These are phyloP conservation scores for Ladona fulva DNA, from an alignment of 1,140 invertebrate genomes.

Conservation along the genomic window DNA sequence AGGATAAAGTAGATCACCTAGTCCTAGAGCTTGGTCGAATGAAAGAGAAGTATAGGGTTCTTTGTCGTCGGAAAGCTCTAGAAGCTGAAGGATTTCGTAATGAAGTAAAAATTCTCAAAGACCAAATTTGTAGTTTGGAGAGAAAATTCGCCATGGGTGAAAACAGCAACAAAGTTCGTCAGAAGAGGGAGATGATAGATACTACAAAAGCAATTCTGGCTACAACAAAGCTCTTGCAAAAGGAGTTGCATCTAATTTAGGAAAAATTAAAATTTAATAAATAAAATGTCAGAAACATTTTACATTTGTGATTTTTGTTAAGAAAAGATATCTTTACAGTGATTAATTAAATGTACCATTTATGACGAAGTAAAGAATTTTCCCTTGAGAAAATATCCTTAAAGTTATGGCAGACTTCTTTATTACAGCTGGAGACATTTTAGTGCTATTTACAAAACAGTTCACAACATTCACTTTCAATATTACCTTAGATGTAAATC, in stretches of 20 bases:
- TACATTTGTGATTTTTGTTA: no score
- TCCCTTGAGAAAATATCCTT: no score
- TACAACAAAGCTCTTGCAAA: not conserved
- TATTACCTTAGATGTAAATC: no score
- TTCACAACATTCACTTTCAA: not conserved
- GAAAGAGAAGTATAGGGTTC: not conserved
- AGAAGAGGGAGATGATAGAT: not conserved
- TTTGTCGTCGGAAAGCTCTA: not conserved
- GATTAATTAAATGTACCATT: no score
- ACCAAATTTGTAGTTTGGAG: not conserved
- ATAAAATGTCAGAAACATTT: no score
- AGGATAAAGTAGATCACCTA: no score
- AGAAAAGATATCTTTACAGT: no score
- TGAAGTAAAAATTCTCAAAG: not conserved
- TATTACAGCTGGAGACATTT: not conserved
- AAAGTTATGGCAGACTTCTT: not conserved
- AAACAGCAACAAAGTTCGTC: not conserved
- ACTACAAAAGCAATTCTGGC: not conserved
- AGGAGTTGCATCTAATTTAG: not conserved
- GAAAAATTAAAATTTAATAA: no score
- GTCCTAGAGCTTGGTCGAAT: not conserved
- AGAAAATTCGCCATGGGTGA: not conserved
- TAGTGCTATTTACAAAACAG: not conserved
- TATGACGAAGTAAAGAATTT: no score
- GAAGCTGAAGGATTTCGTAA: not conserved